Evolutionary conservation across 2,888 invertebrate species (phyloP).

Genomic region (Apotomis turbidana): DNA sequence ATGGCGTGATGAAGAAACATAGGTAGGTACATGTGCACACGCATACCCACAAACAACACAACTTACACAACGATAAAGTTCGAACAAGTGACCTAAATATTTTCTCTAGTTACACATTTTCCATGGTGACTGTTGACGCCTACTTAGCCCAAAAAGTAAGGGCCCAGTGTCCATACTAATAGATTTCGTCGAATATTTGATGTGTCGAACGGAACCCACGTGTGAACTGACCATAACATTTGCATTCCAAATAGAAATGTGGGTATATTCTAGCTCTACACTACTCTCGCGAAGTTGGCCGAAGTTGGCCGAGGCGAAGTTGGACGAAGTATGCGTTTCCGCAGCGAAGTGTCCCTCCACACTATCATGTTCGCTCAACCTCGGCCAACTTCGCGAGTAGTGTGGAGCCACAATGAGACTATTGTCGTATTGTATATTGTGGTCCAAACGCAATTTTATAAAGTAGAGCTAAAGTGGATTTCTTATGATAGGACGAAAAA

Average conservation of each 20-base stretch:
- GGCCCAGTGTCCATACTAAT: conserved; percentile 22
- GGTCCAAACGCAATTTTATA: neutral
- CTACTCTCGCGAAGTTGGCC: no score
- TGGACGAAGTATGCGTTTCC: no score
- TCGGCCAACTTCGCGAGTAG: no score
- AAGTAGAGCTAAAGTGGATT: neutral
- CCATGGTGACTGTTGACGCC: neutral
- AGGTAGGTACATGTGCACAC: no score
- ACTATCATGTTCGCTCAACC: no score
- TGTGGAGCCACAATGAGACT: neutral
- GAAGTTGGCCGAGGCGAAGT: no score
- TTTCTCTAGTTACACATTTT: neutral
- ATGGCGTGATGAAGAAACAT: no score
- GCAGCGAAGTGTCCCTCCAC: no score
- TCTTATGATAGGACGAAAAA: neutral
- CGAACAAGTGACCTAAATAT: neutral
- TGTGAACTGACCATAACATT: conserved; percentile 40
- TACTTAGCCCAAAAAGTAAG: conserved; percentile 5
- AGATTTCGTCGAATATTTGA: conserved; percentile 3
- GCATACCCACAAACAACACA: no score
- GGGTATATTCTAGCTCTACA: no score
- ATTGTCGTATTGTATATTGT: neutral
- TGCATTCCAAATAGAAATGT: neutral
- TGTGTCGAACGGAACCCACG: conserved; percentile 38
- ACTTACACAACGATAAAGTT: no score